Base-by-base conservation (phyloP, 2,113 vertebrate genomes). In the Girardinichthys multiradiatus region DNA sequence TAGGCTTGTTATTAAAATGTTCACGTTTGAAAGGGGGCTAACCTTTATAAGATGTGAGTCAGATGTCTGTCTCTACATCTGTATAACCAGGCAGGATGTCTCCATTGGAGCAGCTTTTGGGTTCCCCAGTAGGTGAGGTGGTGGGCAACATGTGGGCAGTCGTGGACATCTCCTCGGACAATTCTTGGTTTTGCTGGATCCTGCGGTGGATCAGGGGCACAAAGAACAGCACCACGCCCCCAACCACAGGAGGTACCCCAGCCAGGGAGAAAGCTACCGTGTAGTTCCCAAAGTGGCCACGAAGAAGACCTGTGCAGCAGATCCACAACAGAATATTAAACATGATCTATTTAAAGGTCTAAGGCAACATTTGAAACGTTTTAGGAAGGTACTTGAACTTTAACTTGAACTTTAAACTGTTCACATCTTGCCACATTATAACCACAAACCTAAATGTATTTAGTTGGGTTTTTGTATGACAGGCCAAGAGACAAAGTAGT, bases 221-320 rank as follows among this genome's bases (percentile, higher is more conserved):
- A 17, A 95, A 94, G 29, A 97, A 95, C 54, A 99, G 96, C 89
- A 99, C 95, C 68, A 97, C 51, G 6, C 93, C 95, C 0, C 98
- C 98, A 2, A 98, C 85, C 31, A 99, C 95, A 17, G 97, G 97
- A 11, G 98, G 97, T 8, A 99, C 93, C 15, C 98, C 98, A 0
- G 98, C 97, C 59, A 98, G 95, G 81, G 98, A 99, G 94, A 99
- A 99, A 70, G 97, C 97, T 15, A 97, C 91, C 0, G 95, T 92
- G 76, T 98, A 99, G 91, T 96, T 93, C 64, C 89, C 94, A 58
- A 96, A 97, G 81, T 95, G 92, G 73, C 95, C 96, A 0, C 79
- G 95, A 29, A 99, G 95, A 60, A 98, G 93, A 83, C 98, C 98
- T 99, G 91, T 6, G 29, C 5, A 67, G 63, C 4, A 14, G 74